These are phyloP conservation scores for Procapra przewalskii DNA, from an alignment of 2,113 vertebrate genomes.

Conservation along the genomic window DNA sequence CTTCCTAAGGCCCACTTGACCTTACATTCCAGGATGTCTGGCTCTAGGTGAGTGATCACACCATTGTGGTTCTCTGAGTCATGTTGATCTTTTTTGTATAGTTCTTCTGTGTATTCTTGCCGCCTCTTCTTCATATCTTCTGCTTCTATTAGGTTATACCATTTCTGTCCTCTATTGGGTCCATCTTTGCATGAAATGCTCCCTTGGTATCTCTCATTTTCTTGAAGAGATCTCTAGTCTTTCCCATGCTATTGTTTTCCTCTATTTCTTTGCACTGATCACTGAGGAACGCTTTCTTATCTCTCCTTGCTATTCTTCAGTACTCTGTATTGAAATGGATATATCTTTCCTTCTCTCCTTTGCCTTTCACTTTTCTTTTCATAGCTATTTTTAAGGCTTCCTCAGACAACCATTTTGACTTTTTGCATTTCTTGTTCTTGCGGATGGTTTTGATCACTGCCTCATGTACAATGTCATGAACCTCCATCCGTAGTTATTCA, in stretches of 20 bases:
- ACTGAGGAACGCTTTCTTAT: not conserved
- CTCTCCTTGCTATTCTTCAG: not conserved
- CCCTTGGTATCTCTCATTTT: not conserved
- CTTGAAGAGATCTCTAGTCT: not conserved
- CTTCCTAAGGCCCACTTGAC: not conserved
- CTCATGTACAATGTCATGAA: not conserved
- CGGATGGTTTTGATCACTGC: not conserved
- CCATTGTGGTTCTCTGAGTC: not conserved
- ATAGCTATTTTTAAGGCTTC: not conserved
- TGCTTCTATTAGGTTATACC: not conserved
- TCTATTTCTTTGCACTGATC: not conserved
- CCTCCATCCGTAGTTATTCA: not conserved
- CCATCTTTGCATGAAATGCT: not conserved
- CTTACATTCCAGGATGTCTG: not conserved
- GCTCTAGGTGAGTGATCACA: not conserved
- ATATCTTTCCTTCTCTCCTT: not conserved
- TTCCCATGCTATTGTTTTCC: not conserved
- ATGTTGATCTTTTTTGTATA: not conserved
- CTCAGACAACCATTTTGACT: not conserved
- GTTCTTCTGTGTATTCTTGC: not conserved
- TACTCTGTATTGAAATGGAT: not conserved
- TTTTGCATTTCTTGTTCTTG: not conserved
- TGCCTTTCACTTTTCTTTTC: not conserved
- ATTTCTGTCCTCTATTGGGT: not conserved
- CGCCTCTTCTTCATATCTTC: not conserved